Conservation (phyloP, 1,140 invertebrate species). For the Brachionus rubens region DNA sequence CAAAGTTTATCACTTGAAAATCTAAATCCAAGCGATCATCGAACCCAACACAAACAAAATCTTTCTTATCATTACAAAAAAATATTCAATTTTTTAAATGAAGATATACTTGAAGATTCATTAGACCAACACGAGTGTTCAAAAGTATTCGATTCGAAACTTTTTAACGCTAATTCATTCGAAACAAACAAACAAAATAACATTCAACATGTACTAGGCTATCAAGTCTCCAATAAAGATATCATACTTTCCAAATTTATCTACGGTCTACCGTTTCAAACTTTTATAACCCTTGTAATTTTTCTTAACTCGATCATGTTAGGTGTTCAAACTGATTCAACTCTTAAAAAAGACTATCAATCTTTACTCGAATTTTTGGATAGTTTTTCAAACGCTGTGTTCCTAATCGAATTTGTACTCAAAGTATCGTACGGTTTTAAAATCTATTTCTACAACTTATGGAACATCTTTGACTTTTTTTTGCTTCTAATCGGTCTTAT, state of each 20-base stretch:
- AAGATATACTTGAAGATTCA: neutral
- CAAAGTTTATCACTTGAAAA: neutral
- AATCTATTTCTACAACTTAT: constrained; percentile 22
- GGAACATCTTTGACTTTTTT: constrained; percentile 32
- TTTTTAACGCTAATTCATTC: neutral
- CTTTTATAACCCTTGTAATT: neutral
- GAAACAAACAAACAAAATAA: constrained; percentile 1
- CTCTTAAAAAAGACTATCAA: constrained; percentile 14
- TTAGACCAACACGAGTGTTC: neutral
- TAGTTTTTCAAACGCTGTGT: constrained; percentile 20
- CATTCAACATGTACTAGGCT: neutral
- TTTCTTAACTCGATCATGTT: constrained; percentile 19
- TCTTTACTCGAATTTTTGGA: constrained; percentile 18
- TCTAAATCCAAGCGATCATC: neutral
- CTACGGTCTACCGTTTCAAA: constrained; percentile 26
- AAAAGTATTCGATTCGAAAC: neutral
- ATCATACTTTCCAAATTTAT: neutral
- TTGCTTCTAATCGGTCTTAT: constrained; percentile 19
- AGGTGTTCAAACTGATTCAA: neutral
- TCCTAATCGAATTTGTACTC: constrained; percentile 17
- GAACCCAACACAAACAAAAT: neutral
- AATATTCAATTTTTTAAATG: constrained; percentile 23
- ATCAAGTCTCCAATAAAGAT: neutral
- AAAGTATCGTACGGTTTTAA: constrained; percentile 35
- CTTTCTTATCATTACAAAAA: constrained; percentile 28